Base-by-base conservation (phyloP, 2,113 vertebrate species). In the Pedetes capensis region DNA sequence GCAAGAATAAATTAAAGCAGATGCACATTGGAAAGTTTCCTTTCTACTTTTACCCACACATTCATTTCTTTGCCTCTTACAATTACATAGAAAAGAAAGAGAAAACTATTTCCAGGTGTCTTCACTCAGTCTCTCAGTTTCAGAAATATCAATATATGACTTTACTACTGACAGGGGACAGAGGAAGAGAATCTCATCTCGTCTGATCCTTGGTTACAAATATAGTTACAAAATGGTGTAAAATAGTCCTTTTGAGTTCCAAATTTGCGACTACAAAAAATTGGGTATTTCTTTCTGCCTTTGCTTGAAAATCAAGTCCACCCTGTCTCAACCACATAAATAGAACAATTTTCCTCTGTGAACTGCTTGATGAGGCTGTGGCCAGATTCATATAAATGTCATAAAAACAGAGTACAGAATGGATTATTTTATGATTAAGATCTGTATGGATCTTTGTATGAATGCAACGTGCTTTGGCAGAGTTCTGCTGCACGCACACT, bases 351-450 rank as follows among this genome's bases (percentile, higher is more conserved):
- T 97, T 97, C 96, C 96, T 97, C 97, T 97, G 97, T 97, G 97
- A 97, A 91, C 96, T 94, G 88, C 96, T 96, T 97, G 97, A 96
- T 97, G 97, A 97, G 95, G 91, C 96, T 97, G 96, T 96, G 96
- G 97, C 97, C 97, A 97, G 97, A 97, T 97, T 97, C 97, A 97
- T 97, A 97, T 97, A 97, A 97, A 97, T 97, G 97, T 97, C 97
- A 97, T 97, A 96, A 97, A 97, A 97, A 96, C 97, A 97, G 96
- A 97, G 97, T 86, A 96, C 96, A 97, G 96, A 97, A 97, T 97
- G 96, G 97, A 97, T 97, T 97, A 97, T 97, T 97, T 97, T 97
- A 96, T 97, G 97, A 97, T 97, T 97, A 97, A 96, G 97, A 97
- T 97, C 97, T 97, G 97, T 97, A 96, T 97, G 93, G 96, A 97